These are phyloP conservation scores for Lophura nycthemera DNA, from an alignment of 2,113 vertebrate genomes.

Conservation along the genomic window DNA sequence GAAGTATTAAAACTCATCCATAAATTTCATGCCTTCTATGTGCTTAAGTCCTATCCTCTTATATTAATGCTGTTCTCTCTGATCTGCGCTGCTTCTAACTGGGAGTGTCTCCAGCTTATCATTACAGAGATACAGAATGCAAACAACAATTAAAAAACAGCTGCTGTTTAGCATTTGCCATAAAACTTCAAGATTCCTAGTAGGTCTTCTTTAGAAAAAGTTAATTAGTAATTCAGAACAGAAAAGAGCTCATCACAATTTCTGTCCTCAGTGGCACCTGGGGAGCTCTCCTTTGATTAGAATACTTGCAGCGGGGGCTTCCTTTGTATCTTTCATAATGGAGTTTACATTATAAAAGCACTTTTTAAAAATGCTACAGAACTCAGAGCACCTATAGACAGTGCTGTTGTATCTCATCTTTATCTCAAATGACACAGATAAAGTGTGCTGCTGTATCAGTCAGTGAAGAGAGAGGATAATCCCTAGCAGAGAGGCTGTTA, in stretches of 20 bases:
- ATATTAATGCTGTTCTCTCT: neutral
- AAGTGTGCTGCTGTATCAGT: constrained; percentile 38
- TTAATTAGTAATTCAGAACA: constrained; percentile 56
- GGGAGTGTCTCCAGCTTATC: constrained; percentile 22
- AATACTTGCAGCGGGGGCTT: neutral
- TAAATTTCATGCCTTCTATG: constrained; percentile 5
- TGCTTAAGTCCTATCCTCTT: neutral
- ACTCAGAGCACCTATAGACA: neutral
- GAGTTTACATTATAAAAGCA: neutral
- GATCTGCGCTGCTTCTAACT: constrained; percentile 20
- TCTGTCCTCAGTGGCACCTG: neutral
- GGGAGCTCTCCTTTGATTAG: constrained; percentile 50
- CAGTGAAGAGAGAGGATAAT: constrained; percentile 4
- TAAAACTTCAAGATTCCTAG: constrained; percentile 54
- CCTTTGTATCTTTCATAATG: constrained; percentile 40
- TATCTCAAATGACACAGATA: constrained; percentile 16
- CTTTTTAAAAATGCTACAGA: neutral
- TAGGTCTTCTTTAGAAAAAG: constrained; percentile 48
- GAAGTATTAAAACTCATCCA: neutral
- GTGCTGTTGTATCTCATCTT: neutral
- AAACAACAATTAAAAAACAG: constrained; percentile 55
- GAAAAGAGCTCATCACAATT: constrained; percentile 43
- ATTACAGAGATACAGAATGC: neutral
- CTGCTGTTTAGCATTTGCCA: constrained; percentile 31
- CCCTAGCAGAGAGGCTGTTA: neutral